Evolutionary conservation across 1,140 invertebrate species (phyloP).

Genomic region (Drosophila sturtevanti): DNA sequence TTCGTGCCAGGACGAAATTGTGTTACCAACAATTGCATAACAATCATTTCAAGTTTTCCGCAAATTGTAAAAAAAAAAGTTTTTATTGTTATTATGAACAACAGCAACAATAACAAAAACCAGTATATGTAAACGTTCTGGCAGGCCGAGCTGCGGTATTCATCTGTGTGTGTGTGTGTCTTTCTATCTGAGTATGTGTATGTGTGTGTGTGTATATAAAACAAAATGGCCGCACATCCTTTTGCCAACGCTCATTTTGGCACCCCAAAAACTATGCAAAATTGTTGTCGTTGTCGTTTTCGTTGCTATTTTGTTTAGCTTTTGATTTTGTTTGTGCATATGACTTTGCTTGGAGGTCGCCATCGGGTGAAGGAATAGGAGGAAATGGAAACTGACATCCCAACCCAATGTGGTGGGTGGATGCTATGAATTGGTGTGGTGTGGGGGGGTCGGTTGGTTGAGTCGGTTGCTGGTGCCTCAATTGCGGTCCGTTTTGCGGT

Average conservation of each 20-base stretch:
- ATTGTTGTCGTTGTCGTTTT: constrained; percentile 69
- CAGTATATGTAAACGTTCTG: constrained; percentile 12
- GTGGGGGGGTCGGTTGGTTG: constrained; percentile 25
- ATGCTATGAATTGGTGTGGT: too few relatives aligned
- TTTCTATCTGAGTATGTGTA: background rate
- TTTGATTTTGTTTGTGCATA: constrained; percentile 71
- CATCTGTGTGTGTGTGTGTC: constrained; percentile 32
- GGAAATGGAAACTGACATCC: background rate
- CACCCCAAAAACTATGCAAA: constrained; percentile 77
- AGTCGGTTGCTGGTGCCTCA: constrained; percentile 53
- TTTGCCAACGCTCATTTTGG: constrained; percentile 76
- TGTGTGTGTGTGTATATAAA: constrained; percentile 39
- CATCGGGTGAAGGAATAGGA: constrained; percentile 18
- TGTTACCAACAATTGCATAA: constrained; percentile 82
- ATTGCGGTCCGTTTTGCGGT: constrained; percentile 76
- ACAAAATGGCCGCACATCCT: constrained; percentile 79
- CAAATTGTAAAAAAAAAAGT: constrained; percentile 77
- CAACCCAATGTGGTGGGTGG: background rate
- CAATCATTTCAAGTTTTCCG: constrained; percentile 82
- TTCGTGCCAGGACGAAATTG: constrained; percentile 62
- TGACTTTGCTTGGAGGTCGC: constrained; percentile 78
- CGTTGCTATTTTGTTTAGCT: constrained; percentile 79
- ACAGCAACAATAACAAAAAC: constrained; percentile 62
- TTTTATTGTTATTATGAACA: constrained; percentile 81
- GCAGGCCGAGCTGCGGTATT: constrained; percentile 50